Evolutionary conservation across 2,797 vertebrate genomes (phyloP).

Genomic region (Notoglanidium macrostoma): DNA sequence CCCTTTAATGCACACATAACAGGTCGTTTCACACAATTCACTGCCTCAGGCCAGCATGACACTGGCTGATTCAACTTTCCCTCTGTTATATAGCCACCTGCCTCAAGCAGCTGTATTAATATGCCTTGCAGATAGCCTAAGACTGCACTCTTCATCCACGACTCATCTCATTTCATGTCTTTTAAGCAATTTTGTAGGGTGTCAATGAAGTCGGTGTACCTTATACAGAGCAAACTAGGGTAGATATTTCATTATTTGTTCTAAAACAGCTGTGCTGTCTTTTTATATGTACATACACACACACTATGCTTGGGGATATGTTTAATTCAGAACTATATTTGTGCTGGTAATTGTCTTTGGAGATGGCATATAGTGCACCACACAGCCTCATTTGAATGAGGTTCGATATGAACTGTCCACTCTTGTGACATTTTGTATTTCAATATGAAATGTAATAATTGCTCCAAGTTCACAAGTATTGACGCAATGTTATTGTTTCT

Average conservation of each 20-base stretch:
- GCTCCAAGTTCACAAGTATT: neutral
- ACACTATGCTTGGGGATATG: neutral
- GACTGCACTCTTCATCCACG: neutral
- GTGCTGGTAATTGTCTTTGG: neutral
- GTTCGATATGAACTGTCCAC: no score
- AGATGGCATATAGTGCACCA: neutral
- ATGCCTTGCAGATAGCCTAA: slow-evolving; percentile 48
- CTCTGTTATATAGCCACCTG: neutral
- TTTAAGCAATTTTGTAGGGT: slow-evolving; percentile 3
- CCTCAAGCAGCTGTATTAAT: slow-evolving; percentile 46
- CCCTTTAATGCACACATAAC: neutral
- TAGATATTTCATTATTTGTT: neutral
- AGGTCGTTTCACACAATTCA: no score
- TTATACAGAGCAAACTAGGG: neutral
- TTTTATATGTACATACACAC: neutral
- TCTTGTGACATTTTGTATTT: neutral
- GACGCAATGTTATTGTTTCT: neutral
- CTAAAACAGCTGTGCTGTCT: neutral
- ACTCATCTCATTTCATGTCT: slow-evolving; percentile 10
- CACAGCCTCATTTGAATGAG: neutral
- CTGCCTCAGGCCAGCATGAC: slow-evolving; percentile 38
- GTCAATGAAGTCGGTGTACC: neutral
- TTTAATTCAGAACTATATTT: neutral
- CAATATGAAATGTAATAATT: neutral
- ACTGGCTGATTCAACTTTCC: slow-evolving; percentile 45